A percentile compares a stretch with the other conserved stretches of the same genome.
Conservation (phyloP, 2,113 vertebrate species). For the Grammomys dolichurus region DNA sequence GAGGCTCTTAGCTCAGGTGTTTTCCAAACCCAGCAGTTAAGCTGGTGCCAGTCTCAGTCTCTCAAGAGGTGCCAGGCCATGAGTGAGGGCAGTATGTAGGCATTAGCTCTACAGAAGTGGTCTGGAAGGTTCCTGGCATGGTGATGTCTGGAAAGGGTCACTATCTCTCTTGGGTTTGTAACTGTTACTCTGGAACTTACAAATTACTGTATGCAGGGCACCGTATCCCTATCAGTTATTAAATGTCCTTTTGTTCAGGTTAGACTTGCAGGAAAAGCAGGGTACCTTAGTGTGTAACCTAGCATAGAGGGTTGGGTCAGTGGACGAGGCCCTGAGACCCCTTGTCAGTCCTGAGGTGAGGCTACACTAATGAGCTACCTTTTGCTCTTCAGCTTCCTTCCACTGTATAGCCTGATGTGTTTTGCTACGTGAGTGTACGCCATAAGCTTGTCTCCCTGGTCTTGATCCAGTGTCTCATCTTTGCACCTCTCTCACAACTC, state of each 20-base stretch:
- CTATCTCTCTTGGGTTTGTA: neutral
- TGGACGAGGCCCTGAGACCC: conserved; percentile 62
- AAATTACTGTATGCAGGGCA: neutral
- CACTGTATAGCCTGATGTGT: conserved; percentile 91
- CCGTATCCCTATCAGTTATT: neutral
- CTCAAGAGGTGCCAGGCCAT: neutral
- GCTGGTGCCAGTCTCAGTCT: neutral
- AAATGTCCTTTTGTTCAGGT: neutral
- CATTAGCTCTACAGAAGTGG: neutral
- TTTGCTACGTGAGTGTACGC: conserved; percentile 90
- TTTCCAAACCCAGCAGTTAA: neutral
- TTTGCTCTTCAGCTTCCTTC: conserved; percentile 92
- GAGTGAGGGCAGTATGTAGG: neutral
- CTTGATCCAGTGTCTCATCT: conserved; percentile 92
- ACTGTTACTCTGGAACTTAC: neutral
- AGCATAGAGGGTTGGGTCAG: neutral
- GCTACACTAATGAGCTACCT: conserved; percentile 91
- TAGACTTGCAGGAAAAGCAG: neutral
- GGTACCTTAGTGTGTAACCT: neutral
- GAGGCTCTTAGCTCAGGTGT: neutral
- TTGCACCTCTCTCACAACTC: conserved; percentile 92
- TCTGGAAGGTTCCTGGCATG: neutral
- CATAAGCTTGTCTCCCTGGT: conserved; percentile 89
- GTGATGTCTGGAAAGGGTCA: neutral
- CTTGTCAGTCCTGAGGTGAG: conserved; percentile 81